Evolutionary conservation across 2,113 vertebrate genomes (phyloP), one percentile per base, ranked within the genome.

Genomic region (Rhizomys pruinosus): DNA sequence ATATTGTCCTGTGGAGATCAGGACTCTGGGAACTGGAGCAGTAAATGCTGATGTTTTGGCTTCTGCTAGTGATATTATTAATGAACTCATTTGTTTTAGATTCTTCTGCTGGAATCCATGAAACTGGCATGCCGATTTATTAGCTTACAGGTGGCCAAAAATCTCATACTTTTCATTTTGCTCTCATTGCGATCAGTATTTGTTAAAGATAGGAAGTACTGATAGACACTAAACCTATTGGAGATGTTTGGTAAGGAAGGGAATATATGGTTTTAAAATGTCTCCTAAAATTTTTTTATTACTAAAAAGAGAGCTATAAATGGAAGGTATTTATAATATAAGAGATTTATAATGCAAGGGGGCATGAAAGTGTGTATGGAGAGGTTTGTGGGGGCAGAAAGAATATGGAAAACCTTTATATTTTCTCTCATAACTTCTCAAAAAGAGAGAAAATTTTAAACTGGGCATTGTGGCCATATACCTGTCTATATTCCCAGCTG

Each of bases 121-220:
- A 68, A n/a, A 84, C 32, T 66, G 32, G 32, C 64, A 32, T 66
- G 64, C 27, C 10, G n/a, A 52, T n/a, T 52, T 69, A 84, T 86
- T 92, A 61, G 44, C 34, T 61, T 90, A n/a, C 7, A 87, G 55
- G 12, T 74, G 23, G 64, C 16, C 16, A 94, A 80, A 69, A 87
- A 64, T 92, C 76, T 80, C 52, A 89, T 77, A 63, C n/a, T 71
- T 59, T 71, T 85, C 7, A 69, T 74, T 94, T 93, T 96, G 22
- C 2, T 32, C 5, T 59, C 32, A 76, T 79, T 92, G 23, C 8
- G 90, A 17, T n/a, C n/a, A n/a, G n/a, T n/a, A n/a, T n/a, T n/a
- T n/a, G n/a, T n/a, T n/a, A n/a, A n/a, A n/a, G n/a, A n/a, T 64
- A 32, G 79, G 76, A 27, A 13, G 39, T 16, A 19, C 29, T 44